phyloP scores from a whole-genome alignment of 2,113 vertebrate species.

The Indri indri region DNA sequence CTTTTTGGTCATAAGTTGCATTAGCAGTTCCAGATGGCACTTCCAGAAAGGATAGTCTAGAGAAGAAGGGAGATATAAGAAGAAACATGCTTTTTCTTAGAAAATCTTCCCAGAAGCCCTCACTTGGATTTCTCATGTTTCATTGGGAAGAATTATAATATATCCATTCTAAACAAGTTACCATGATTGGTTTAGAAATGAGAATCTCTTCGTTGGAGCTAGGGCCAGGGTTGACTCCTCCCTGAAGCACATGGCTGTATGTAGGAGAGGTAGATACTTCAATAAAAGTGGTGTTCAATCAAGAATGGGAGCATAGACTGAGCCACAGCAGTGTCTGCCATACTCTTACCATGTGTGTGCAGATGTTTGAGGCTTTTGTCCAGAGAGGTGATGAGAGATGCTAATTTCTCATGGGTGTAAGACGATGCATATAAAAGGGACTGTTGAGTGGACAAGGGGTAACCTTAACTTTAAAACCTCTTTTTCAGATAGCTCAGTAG shows the following conservation, averaged over 20 bases:
- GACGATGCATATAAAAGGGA: not conserved
- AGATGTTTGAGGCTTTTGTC: not conserved
- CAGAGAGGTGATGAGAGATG: not conserved
- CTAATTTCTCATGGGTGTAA: not conserved
- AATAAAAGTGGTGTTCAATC: not conserved
- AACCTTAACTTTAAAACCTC: not conserved
- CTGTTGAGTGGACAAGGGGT: not conserved
- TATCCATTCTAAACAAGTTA: not conserved
- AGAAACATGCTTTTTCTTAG: not conserved
- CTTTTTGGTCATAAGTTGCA: not conserved
- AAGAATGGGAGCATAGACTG: not conserved
- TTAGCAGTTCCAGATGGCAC: not conserved
- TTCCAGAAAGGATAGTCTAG: not conserved
- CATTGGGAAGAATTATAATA: not conserved
- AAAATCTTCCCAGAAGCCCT: not conserved
- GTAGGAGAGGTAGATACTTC: not conserved
- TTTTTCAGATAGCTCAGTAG: not conserved
- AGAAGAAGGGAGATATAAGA: not conserved
- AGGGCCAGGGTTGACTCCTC: not conserved
- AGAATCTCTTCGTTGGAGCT: not conserved
- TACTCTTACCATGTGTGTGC: not conserved
- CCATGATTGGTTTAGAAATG: not conserved
- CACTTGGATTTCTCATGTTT: not conserved
- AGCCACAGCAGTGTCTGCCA: not conserved
- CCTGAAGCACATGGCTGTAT: not conserved